phyloP scores from a whole-genome alignment of 1,140 invertebrate genomes.

The Zaprionus ornatus region DNA sequence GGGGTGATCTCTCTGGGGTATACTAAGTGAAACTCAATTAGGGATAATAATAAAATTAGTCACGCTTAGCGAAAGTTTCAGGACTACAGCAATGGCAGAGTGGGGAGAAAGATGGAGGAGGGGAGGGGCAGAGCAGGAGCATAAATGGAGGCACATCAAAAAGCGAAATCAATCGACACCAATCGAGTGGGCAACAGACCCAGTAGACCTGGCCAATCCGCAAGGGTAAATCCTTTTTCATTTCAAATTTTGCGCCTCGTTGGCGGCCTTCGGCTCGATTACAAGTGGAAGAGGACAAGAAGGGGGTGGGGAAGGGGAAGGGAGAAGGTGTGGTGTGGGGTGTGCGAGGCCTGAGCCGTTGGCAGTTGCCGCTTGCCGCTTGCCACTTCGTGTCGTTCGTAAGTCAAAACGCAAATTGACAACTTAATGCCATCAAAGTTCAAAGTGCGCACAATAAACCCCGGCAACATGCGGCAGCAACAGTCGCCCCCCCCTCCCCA shows the following conservation, averaged over 20 bases:
- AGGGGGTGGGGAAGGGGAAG: not conserved
- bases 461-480: conserved; percentile 38
- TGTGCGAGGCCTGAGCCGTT: not conserved
- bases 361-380: not conserved
- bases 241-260: conserved; percentile 30
- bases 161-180: conserved; percentile 29
- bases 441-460: conserved; percentile 65
- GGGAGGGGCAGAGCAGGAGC: too few relatives aligned
- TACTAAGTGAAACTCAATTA: conserved; percentile 25
- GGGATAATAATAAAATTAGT: conserved; percentile 25
- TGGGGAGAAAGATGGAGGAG: not conserved
- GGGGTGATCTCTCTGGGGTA: not conserved
- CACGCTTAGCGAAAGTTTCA: not conserved
- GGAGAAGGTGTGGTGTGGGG: not conserved
- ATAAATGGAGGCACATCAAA: not conserved
- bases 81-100: not conserved
- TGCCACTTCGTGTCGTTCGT: conserved; percentile 40
- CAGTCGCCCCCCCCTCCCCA: not conserved
- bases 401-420: conserved; percentile 77
- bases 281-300: not conserved
- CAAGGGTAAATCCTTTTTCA: conserved; percentile 47
- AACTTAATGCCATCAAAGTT: conserved; percentile 80
- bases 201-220: conserved; percentile 7
- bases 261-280: conserved; percentile 8
- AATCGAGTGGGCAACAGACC: not conserved